These are phyloP conservation scores for Sylvietta virens DNA, from an alignment of 2,113 vertebrate species.

Conservation along the genomic window DNA sequence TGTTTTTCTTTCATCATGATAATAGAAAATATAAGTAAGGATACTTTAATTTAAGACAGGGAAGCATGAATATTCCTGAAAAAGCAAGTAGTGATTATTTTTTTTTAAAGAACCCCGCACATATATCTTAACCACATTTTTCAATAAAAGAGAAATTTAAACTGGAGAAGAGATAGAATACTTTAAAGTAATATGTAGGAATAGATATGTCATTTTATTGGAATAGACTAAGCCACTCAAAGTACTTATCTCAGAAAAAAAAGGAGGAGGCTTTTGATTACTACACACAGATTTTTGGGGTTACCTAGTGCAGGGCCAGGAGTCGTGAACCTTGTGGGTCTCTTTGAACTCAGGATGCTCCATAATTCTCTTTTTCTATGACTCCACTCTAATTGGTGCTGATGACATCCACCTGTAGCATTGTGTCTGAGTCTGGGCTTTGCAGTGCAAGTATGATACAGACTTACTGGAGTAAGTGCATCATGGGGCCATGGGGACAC, in stretches of 20 bases:
- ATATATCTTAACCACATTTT: neutral
- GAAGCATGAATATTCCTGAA: neutral
- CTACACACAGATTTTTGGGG: neutral
- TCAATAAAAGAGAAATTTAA: neutral
- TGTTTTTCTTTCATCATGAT: neutral
- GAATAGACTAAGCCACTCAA: neutral
- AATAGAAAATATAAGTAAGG: neutral
- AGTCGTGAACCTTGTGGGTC: neutral
- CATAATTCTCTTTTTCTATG: neutral
- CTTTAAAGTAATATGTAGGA: neutral
- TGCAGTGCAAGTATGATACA: accelerated
- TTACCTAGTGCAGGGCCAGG: neutral
- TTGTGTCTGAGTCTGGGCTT: neutral
- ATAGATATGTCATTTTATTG: neutral
- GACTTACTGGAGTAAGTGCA: neutral
- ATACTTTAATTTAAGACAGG: neutral
- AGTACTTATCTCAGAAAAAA: neutral
- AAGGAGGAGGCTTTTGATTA: neutral
- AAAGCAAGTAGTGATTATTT: neutral
- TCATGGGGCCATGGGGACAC: neutral
- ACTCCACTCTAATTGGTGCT: neutral
- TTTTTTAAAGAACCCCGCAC: neutral
- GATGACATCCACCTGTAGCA: neutral
- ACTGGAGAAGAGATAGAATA: neutral
- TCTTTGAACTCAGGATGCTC: neutral